Evolutionary conservation across 2,797 vertebrate species (phyloP), one percentile per base, ranked within the genome.

Genomic region (Fratercula arctica): DNA sequence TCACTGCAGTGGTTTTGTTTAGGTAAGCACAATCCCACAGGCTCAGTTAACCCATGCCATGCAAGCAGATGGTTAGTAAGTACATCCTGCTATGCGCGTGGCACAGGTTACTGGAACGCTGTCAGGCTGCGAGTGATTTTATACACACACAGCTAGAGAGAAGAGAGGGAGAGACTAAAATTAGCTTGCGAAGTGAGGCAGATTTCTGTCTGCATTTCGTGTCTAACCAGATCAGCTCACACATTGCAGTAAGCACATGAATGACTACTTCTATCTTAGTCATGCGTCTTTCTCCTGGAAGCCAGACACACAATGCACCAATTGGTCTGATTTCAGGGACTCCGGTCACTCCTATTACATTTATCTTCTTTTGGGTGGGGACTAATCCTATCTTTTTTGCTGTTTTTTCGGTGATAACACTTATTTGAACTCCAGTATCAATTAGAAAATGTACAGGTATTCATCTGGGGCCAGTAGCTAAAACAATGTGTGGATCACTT

Each of bases 1-100:
- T 96, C 95, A 94, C 97, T 97, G 97, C 97, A 92, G 97, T 95
- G 96, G 95, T 96, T 97, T 97, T 97, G 97, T 97, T 96, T 96
- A 97, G 96, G 96, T 97, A 97, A 97, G 97, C 97, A 97, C 94
- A 97, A 97, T 97, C 95, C 88, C 89, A 90, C 94, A 90, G 85
- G 94, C 92, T 96, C 87, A 45, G 96, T 97, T 97, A 97, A 97
- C 97, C 96, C 97, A 11, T 97, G 96, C 92, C 89, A 94, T 94
- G 91, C 97, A 85, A 92, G 97, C 91, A 95, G 95, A 95, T 91
- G 94, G 90, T 46, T 96, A 78, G 94, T 60, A 56, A 95, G 86
- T 64, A 67, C 70, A 93, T 84, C 77, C 67, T 5, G 21, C 89
- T 94, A 72, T 10, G 50, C 1, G 43, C 2, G 43, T 73, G 77